Evolutionary conservation across 2,888 invertebrate species (phyloP).

Genomic region (Chrysolina haemoptera): DNA sequence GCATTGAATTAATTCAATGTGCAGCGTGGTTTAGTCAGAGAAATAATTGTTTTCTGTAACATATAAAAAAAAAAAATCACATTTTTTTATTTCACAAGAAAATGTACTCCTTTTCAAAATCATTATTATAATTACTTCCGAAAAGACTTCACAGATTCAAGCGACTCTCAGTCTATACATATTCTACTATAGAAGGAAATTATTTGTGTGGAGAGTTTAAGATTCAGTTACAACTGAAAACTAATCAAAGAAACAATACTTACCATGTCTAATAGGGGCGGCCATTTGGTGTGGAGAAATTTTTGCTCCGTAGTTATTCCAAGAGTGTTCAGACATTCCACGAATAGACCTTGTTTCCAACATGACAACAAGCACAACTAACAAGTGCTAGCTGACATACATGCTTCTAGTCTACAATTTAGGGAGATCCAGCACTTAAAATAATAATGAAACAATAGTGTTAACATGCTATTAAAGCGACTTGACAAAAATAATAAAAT

Average conservation of each 20-base stretch:
- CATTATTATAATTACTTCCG: too few relatives aligned
- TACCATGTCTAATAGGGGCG: constrained; percentile 68
- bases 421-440: constrained; percentile 57
- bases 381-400: constrained; percentile 63
- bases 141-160: too few relatives aligned
- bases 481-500: constrained; percentile 20
- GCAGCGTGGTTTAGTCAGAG: too few relatives aligned
- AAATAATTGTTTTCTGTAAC: too few relatives aligned
- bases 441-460: constrained; percentile 44
- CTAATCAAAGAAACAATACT: constrained; percentile 37
- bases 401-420: constrained; percentile 64
- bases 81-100: too few relatives aligned
- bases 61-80: too few relatives aligned
- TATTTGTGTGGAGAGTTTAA: not conserved
- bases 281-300: constrained; percentile 68
- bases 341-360: constrained; percentile 83
- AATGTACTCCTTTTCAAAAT: too few relatives aligned
- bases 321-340: constrained; percentile 79
- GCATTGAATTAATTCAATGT: too few relatives aligned
- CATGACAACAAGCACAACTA: constrained; percentile 74
- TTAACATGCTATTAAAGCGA: constrained; percentile 38
- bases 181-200: not conserved
- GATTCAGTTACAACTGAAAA: not conserved
- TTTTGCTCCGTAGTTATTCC: constrained; percentile 70
- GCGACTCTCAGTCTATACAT: too few relatives aligned